A percentile compares a stretch with the other conserved stretches of the same genome.
These are phyloP conservation scores for Mixornis gularis DNA, from an alignment of 2,113 vertebrate species.

Conservation along the genomic window DNA sequence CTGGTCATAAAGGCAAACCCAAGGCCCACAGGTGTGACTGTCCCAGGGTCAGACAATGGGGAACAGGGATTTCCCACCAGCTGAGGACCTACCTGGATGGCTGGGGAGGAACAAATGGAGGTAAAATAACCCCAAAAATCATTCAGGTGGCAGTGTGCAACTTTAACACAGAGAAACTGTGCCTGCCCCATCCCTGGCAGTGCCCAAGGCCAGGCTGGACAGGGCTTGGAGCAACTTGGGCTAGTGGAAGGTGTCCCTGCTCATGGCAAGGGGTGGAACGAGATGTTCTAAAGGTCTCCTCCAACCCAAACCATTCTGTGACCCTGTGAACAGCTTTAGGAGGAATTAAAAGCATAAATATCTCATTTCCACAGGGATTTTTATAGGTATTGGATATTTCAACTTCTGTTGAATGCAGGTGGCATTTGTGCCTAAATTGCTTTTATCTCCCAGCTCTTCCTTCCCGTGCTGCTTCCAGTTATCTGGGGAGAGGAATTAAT, in stretches of 20 bases:
- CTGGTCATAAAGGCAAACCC: too few species aligned
- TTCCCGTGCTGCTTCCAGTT: neutral
- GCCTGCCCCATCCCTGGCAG: neutral
- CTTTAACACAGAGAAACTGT: neutral
- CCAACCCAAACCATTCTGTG: neutral
- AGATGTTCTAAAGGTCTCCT: neutral
- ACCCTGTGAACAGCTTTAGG: neutral
- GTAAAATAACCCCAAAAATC: neutral
- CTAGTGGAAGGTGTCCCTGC: neutral
- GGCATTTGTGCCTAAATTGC: neutral
- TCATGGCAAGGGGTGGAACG: neutral
- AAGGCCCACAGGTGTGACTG: neutral
- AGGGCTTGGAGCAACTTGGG: fast-evolving
- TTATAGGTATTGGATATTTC: neutral
- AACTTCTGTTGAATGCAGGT: neutral
- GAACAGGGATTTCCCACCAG: neutral
- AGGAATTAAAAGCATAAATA: neutral
- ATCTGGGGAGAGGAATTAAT: neutral
- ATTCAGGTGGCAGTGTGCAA: neutral
- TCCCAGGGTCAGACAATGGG: neutral
- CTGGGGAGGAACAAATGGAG: neutral
- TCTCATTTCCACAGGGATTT: neutral
- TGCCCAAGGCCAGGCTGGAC: neutral
- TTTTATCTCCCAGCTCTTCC: neutral
- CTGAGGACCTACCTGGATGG: neutral